Evolutionary conservation across 2,797 vertebrate genomes (phyloP).

Genomic region (Arrhamphus sclerolepis): DNA sequence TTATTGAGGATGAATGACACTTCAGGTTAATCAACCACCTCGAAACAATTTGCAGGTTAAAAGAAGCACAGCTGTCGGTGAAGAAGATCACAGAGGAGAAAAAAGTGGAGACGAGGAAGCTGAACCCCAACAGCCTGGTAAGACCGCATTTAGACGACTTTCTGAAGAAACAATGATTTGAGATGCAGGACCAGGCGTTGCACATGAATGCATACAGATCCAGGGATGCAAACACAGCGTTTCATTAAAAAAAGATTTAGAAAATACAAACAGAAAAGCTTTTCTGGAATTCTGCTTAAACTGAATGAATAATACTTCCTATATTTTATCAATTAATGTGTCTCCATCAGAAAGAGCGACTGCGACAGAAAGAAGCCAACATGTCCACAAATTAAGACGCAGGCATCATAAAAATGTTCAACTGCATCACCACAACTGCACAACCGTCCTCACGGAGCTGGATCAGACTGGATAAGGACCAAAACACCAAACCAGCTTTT

Average conservation of each 20-base stretch:
- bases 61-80: conserved; percentile 90
- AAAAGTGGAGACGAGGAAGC: conserved; percentile 94
- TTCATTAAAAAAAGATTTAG: too few species aligned
- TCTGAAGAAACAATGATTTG: neutral
- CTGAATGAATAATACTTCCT: neutral
- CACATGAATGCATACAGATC: neutral
- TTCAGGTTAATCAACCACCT: neutral
- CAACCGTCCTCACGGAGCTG: neutral
- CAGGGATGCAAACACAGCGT: too few species aligned
- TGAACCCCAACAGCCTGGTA: conserved; percentile 92
- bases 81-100: conserved; percentile 92
- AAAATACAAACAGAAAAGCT: neutral
- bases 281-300: neutral
- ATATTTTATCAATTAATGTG: conserved; percentile 4
- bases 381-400: conserved; percentile 76
- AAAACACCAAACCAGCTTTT: conserved; percentile 5
- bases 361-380: conserved; percentile 91
- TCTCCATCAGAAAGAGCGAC: conserved; percentile 88
- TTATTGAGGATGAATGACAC: neutral
- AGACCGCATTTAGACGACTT: conserved; percentile 28
- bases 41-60: conserved; percentile 68
- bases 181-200: too few species aligned
- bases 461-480: conserved; percentile 3
- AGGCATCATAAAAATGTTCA: neutral
- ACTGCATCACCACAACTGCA: too few species aligned